phyloP scores from a whole-genome alignment of 2,888 invertebrate species.

The Ceramica pisi region DNA sequence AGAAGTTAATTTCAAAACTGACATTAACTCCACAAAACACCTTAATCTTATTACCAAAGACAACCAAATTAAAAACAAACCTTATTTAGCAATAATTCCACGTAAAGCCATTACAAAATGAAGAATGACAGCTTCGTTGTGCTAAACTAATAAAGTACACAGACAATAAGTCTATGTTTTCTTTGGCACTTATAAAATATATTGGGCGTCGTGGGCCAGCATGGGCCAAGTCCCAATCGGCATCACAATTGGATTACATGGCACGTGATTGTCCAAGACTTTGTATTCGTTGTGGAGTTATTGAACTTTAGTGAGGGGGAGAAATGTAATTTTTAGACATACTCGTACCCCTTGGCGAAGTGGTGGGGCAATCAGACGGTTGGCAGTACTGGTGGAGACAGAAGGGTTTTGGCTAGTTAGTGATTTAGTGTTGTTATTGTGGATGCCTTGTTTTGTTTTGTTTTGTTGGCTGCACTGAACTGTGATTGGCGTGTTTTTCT shows the following conservation, averaged over 20 bases:
- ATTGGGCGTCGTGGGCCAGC: constrained; percentile 79
- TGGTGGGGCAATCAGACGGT: constrained; percentile 74
- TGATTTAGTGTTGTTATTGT: constrained; percentile 4
- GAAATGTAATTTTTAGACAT: constrained; percentile 86
- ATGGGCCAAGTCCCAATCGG: constrained; percentile 85
- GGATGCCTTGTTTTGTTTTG: background rate
- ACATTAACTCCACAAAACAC: constrained; percentile 17
- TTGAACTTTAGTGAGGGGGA: constrained; percentile 68
- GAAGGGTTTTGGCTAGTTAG: constrained; percentile 14
- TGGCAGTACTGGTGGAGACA: constrained; percentile 56
- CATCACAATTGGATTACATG: constrained; percentile 87
- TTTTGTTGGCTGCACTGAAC: background rate
- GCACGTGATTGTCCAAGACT: constrained; percentile 84
- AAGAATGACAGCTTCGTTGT: constrained; percentile 64
- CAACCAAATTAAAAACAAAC: constrained; percentile 38
- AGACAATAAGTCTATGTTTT: constrained; percentile 70
- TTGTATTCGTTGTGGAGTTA: constrained; percentile 75
- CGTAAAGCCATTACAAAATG: constrained; percentile 45
- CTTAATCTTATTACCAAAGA: constrained; percentile 22
- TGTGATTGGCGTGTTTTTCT: background rate
- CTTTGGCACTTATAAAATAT: constrained; percentile 85
- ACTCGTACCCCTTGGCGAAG: constrained; percentile 69
- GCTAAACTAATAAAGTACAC: constrained; percentile 70
- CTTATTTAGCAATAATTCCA: constrained; percentile 36
- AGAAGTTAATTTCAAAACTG: background rate